Percentiles rank a stretch among this genome's conserved stretches.
Evolutionary conservation across 2,797 vertebrate species (phyloP).

Genomic region (Sebastes taczanowskii): DNA sequence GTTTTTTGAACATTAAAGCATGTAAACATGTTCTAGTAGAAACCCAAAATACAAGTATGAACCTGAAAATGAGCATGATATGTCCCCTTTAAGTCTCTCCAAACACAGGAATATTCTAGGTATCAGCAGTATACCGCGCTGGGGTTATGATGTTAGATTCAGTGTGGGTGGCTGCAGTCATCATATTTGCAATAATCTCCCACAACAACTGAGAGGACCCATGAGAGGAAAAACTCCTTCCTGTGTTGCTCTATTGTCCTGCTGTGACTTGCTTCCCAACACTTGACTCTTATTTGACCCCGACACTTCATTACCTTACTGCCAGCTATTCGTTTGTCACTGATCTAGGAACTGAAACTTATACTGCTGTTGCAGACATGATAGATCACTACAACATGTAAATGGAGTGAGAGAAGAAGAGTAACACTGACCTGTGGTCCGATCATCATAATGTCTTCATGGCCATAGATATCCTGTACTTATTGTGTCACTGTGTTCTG

Average conservation of each 20-base stretch:
- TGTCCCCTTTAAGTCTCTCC: neutral
- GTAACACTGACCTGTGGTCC: slow-evolving; percentile 55
- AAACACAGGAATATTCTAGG: neutral
- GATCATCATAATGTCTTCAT: slow-evolving; percentile 55
- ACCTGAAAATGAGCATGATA: too few relatives aligned
- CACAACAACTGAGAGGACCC: neutral
- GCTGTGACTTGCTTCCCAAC: neutral
- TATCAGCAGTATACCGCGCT: neutral
- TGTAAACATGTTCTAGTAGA: too few relatives aligned
- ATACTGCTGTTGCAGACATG: neutral
- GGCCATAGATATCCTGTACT: neutral
- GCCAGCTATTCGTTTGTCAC: neutral
- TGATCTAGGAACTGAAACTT: neutral
- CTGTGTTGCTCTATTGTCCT: neutral
- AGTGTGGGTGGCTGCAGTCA: neutral
- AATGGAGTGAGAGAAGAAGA: neutral
- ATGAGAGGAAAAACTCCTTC: neutral
- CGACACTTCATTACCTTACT: neutral
- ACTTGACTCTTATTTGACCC: neutral
- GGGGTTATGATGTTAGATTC: neutral
- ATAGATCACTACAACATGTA: neutral
- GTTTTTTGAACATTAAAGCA: too few relatives aligned
- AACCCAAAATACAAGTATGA: too few relatives aligned
- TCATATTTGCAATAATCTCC: neutral
- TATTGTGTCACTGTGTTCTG: neutral